Evolutionary conservation across 2,113 vertebrate species (phyloP).

Genomic region (Poicephalus gulielmi): DNA sequence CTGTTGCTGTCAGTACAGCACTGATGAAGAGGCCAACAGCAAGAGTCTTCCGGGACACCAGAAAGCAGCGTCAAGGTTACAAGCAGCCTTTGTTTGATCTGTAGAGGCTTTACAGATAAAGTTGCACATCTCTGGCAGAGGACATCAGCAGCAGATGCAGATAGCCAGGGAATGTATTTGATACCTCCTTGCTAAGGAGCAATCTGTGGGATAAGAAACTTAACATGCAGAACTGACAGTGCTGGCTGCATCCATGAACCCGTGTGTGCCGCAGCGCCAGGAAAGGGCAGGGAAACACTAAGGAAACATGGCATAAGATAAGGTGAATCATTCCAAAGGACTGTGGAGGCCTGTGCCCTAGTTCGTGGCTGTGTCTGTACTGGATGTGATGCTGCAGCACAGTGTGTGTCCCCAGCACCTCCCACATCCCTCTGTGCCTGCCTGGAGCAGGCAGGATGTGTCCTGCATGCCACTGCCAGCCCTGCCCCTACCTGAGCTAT

Average conservation of each 20-base stretch:
- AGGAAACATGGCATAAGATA: neutral
- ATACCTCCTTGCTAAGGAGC: rapidly evolving
- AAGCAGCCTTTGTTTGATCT: neutral
- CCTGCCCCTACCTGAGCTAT: neutral
- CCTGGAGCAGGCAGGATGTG: neutral
- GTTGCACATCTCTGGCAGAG: neutral
- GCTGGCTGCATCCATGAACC: neutral
- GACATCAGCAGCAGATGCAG: neutral
- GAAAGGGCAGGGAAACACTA: neutral
- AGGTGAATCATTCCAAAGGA: neutral
- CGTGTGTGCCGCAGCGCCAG: neutral
- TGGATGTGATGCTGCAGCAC: neutral
- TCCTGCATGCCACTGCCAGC: neutral
- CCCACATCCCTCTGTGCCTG: neutral
- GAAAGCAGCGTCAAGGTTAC: neutral
- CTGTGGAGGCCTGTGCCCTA: neutral
- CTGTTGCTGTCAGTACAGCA: neutral
- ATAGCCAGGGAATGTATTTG: neutral
- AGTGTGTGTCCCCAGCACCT: neutral
- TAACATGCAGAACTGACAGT: neutral
- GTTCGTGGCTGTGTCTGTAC: neutral
- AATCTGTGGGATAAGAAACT: neutral
- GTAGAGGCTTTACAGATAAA: neutral
- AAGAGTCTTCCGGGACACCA: neutral
- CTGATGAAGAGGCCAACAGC: neutral